Conservation (phyloP, 30 jellyfish, hydroid and myxozoan genomes). For the Hydractinia symbiolongicarpus region DNA sequence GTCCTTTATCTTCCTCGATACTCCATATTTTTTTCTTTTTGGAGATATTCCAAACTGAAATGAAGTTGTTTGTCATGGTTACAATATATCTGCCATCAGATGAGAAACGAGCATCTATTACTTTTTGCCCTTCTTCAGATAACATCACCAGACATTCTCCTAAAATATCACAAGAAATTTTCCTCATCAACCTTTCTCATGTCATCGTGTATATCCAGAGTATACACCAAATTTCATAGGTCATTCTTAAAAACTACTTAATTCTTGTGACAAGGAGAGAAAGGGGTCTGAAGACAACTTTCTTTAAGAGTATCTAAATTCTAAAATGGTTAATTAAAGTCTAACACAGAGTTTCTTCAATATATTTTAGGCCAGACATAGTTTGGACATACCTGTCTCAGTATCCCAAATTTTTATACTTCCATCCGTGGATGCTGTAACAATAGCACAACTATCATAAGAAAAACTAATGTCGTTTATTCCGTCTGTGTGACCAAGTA, state of each 20-base stretch:
- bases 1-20: conserved; percentile 52
- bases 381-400: conserved; percentile 41
- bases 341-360: no score
- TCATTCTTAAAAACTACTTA: no score
- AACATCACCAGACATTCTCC: conserved; percentile 9
- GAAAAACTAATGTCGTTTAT: conserved; percentile 56
- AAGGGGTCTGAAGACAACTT: no score
- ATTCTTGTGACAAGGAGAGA: no score
- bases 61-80: conserved; percentile 33
- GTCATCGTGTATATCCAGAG: no score
- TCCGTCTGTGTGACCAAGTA: conserved; percentile 64
- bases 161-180: background rate
- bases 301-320: no score
- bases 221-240: no score
- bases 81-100: conserved; percentile 47
- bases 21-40: conserved; percentile 39
- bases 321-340: no score
- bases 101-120: conserved; percentile 46
- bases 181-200: no score
- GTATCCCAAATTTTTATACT: conserved; percentile 59
- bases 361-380: background rate
- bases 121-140: conserved; percentile 27
- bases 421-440: conserved; percentile 70
- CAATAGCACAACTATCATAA: conserved; percentile 37
- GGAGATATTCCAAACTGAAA: conserved; percentile 53